These are phyloP conservation scores for Drosophila ohnishii DNA, from an alignment of 1,140 invertebrate genomes.

Conservation along the genomic window DNA sequence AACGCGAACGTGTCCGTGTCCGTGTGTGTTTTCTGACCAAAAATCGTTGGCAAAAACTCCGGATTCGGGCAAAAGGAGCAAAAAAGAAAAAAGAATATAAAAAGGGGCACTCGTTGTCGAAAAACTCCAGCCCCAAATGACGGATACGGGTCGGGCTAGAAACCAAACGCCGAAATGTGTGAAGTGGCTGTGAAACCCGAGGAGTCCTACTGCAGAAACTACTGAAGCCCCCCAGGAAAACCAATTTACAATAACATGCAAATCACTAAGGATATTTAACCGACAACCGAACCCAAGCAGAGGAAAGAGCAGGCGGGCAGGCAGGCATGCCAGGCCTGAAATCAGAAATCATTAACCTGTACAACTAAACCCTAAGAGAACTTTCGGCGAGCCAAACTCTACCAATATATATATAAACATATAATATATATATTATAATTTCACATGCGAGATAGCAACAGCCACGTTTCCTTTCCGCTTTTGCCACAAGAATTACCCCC, in stretches of 20 bases:
- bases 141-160: conserved; percentile 40
- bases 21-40: conserved; percentile 59
- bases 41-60: conserved; percentile 55
- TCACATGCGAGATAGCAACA: conserved; percentile 73
- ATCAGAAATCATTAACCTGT: conserved; percentile 47
- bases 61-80: conserved; percentile 27
- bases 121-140: conserved; percentile 38
- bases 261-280: conserved; percentile 62
- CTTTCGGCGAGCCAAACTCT: conserved; percentile 76
- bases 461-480: conserved; percentile 79
- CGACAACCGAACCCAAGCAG: conserved; percentile 14
- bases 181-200: conserved; percentile 78
- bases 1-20: conserved; percentile 76
- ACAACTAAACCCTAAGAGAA: conserved; percentile 56
- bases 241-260: conserved; percentile 54
- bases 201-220: conserved; percentile 61
- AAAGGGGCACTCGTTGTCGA: conserved; percentile 12
- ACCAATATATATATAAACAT: conserved; percentile 35
- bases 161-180: conserved; percentile 72
- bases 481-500: conserved; percentile 65
- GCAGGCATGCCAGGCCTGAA: conserved; percentile 28
- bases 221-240: conserved; percentile 32
- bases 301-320: not conserved
- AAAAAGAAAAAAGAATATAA: conserved; percentile 4
- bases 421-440: conserved; percentile 54